Percentiles rank a stretch among this genome's conserved stretches.
Evolutionary conservation across 1,140 invertebrate genomes (phyloP).

Genomic region (Lysiphlebus fabarum): DNA sequence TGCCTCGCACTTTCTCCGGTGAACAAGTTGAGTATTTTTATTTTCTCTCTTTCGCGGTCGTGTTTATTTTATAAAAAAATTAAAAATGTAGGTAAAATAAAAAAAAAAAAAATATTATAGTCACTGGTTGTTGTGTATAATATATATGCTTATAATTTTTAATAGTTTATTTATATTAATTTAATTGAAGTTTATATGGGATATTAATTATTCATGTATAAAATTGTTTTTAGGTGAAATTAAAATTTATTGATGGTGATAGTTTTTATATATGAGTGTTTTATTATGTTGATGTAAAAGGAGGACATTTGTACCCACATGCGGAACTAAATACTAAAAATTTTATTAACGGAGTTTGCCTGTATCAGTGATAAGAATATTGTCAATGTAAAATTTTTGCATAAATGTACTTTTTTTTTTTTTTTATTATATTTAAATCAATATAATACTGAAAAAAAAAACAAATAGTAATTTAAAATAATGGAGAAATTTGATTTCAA

Average conservation of each 20-base stretch:
- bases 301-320: conserved; percentile 19
- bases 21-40: conserved; percentile 34
- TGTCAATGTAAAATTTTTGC: conserved; percentile 16
- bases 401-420: background rate
- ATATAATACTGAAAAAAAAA: no score
- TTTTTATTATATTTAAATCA: background rate
- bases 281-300: conserved; percentile 4
- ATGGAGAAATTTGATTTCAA: background rate
- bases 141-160: no score
- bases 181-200: no score
- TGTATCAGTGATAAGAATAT: conserved; percentile 8
- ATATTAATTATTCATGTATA: no score
- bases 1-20: conserved; percentile 54
- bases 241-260: background rate
- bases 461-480: background rate
- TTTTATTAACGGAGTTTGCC: conserved; percentile 11
- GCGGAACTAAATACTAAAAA: conserved; percentile 5
- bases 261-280: background rate
- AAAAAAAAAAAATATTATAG: no score
- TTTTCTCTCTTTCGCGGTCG: conserved; percentile 23
- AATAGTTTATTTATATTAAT: no score
- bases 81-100: no score
- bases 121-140: no score
- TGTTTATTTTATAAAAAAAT: no score
- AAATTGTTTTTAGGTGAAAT: no score